Conservation (phyloP, 1,140 invertebrate species). For the Ectropis grisescens region DNA sequence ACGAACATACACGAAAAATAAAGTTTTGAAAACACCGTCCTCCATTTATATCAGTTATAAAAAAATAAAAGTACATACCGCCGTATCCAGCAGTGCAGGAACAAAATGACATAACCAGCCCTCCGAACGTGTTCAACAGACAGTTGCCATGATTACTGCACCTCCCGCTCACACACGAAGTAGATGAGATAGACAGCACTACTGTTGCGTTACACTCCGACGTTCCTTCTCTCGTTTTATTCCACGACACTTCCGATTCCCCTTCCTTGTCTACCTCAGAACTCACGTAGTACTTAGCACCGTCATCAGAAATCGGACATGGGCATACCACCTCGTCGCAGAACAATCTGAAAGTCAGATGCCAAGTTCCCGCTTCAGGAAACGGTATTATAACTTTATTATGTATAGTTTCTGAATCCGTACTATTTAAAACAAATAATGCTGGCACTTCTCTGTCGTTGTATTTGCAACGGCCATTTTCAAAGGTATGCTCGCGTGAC, state of each 20-base stretch:
- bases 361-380: constrained; percentile 84
- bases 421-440: constrained; percentile 71
- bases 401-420: constrained; percentile 69
- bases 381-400: constrained; percentile 79
- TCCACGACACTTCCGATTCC: too few relatives aligned
- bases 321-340: constrained; percentile 66
- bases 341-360: constrained; percentile 76
- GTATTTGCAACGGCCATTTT: constrained; percentile 70
- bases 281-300: constrained; percentile 54
- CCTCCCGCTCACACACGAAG: constrained; percentile 75
- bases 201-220: constrained; percentile 42
- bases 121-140: constrained; percentile 81
- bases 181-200: constrained; percentile 75
- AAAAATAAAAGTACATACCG: constrained; percentile 67
- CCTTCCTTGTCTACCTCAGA: constrained; percentile 12
- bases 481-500: constrained; percentile 68
- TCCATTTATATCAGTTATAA: too few relatives aligned
- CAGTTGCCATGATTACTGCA: constrained; percentile 78
- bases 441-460: constrained; percentile 63
- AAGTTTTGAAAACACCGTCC: too few relatives aligned
- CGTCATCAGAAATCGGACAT: constrained; percentile 47
- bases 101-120: constrained; percentile 82
- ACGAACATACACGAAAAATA: too few relatives aligned
- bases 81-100: constrained; percentile 79
- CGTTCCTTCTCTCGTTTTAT: constrained; percentile 32